These are phyloP conservation scores for Pseudomyrmex sp. DNA, from an alignment of 1,140 invertebrate species.

Conservation along the genomic window DNA sequence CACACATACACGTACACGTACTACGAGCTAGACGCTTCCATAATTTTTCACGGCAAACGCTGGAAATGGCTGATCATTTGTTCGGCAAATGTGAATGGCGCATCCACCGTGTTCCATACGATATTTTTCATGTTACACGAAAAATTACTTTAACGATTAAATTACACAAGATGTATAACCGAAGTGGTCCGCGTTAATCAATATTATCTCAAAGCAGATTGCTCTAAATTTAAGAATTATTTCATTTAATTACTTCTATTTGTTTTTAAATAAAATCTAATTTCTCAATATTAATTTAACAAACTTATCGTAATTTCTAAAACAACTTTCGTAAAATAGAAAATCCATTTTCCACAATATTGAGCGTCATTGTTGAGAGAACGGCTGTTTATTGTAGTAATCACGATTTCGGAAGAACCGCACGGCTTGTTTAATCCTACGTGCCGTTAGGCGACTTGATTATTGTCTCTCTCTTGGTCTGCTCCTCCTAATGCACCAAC, in stretches of 20 bases:
- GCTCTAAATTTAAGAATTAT: background rate
- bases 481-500: background rate
- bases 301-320: background rate
- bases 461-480: constrained; percentile 46
- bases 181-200: too few species aligned
- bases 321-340: background rate
- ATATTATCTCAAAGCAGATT: background rate
- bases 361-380: background rate
- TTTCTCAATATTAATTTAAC: too few species aligned
- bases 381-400: constrained; percentile 10
- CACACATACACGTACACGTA: too few species aligned
- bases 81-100: constrained; percentile 26
- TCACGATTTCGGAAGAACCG: constrained; percentile 57
- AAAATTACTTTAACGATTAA: constrained; percentile 1
- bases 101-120: background rate
- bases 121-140: background rate
- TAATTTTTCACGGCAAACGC: constrained; percentile 23
- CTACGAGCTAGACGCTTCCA: constrained; percentile 28
- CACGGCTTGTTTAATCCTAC: constrained; percentile 63
- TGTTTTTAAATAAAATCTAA: too few species aligned
- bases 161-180: background rate
- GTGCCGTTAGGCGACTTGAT: constrained; percentile 66
- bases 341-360: background rate
- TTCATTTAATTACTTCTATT: background rate
- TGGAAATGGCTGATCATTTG: constrained; percentile 46